Evolutionary conservation across 2,888 invertebrate genomes (phyloP), one percentile per base, ranked within the genome.

Genomic region (Cryptus armator): DNA sequence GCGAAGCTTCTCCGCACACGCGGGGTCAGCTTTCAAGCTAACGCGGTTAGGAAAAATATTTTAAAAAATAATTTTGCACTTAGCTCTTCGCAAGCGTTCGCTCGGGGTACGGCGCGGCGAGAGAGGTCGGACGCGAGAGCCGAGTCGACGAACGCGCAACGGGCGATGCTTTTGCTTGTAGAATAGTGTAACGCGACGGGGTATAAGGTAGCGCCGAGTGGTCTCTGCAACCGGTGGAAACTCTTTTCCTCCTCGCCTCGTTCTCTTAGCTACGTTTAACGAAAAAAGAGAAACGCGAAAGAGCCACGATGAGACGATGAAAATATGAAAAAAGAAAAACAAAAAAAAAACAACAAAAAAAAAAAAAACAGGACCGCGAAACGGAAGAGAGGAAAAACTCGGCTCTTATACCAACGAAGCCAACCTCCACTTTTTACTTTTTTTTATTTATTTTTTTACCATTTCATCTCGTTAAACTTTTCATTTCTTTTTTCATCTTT

Each of bases 1-100:
- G 32, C 66, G n/a, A 46, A 59, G 59, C 32, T 19, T 75, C 53
- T 67, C 74, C 70, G 68, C 72, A 68, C 72, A 87, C 77, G 81
- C 79, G 87, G 90, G 91, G 91, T 92, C 91, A 91, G 91, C 92
- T 92, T 91, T 91, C 91, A 91, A 85, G 89, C 83, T 93, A 93
- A 93, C 90, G 89, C 74, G 90, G 91, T 93, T 92, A 92, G 90
- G 92, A 89, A 87, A 92, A 93, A 93, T 92, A 92, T 93, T 93
- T 93, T 92, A 86, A 92, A 37, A 92, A 92, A 92, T 91, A 92
- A 93, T 92, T 91, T 92, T 91, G 91, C 92, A 92, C 92, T 92
- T 91, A 92, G 88, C 90, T 90, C 86, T 90, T 90, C 86, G 75
- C 83, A 56, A 37, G 68, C 84, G 77, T 72, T 37, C 72, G 68